Evolutionary conservation across 2,113 vertebrate species (phyloP).

Genomic region (Rissa tridactyla): DNA sequence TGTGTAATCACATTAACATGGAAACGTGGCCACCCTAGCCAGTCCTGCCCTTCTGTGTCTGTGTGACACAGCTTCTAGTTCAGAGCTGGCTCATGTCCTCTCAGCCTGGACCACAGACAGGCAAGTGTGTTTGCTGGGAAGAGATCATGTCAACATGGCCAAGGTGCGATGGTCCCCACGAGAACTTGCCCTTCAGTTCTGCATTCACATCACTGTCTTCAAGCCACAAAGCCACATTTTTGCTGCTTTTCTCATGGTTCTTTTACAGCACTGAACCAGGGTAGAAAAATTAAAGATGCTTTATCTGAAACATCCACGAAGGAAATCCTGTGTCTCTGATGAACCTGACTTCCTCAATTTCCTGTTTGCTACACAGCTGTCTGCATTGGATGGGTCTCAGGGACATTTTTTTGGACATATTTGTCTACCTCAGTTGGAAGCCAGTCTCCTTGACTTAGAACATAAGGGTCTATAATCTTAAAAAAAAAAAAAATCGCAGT

Average conservation of each 20-base stretch:
- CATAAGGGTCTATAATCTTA: conserved; percentile 75
- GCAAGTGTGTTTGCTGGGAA: neutral
- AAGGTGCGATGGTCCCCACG: neutral
- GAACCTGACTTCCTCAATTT: conserved; percentile 82
- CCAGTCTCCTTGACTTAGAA: conserved; percentile 79
- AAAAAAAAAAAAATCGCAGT: conserved; percentile 66
- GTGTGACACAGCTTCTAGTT: neutral
- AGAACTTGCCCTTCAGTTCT: neutral
- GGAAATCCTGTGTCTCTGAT: conserved; percentile 76
- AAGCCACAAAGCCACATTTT: neutral
- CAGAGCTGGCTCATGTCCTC: neutral
- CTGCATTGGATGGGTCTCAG: conserved; percentile 68
- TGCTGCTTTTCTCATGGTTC: neutral
- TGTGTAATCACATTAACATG: neutral
- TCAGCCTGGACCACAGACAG: accelerated
- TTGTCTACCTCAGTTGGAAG: conserved; percentile 76
- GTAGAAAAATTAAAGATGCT: conserved; percentile 51
- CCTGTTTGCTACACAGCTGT: conserved; percentile 77
- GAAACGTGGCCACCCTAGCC: neutral
- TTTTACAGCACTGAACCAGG: conserved; percentile 7
- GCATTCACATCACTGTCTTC: neutral
- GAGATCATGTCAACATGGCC: neutral
- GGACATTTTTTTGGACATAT: conserved; percentile 63
- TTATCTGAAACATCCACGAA: conserved; percentile 70
- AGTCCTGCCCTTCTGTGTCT: neutral